Evolutionary conservation across 2,113 vertebrate species (phyloP).

Genomic region (Lepus europaeus): DNA sequence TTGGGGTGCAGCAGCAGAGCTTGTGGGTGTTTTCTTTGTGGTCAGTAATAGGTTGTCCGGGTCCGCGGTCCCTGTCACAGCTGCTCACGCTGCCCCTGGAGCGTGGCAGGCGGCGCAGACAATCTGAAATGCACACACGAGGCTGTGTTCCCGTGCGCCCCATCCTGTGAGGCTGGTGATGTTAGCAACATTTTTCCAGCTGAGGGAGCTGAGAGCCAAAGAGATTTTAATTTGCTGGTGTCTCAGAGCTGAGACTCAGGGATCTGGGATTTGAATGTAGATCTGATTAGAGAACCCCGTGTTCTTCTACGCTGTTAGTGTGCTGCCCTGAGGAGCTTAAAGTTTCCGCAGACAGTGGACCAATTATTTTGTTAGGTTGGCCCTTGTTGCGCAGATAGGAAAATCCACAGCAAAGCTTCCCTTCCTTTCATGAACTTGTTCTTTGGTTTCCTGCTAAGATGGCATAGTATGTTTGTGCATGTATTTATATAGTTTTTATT

Average conservation of each 20-base stretch:
- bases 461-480: not conserved
- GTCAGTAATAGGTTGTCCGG: not conserved
- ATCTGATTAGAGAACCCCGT: not conserved
- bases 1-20: not conserved
- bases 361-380: not conserved
- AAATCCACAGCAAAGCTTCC: not conserved
- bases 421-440: not conserved
- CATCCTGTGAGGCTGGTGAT: fast-evolving
- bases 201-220: not conserved
- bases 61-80: no score
- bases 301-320: not conserved
- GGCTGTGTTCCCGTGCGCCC: not conserved
- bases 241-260: not conserved
- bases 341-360: not conserved
- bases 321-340: not conserved
- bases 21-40: not conserved
- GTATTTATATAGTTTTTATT: not conserved
- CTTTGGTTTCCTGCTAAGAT: not conserved
- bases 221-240: not conserved
- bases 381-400: not conserved
- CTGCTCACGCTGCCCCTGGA: not conserved
- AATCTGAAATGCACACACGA: fast-evolving
- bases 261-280: not conserved
- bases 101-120: fast-evolving
- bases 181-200: not conserved